Percentiles rank a stretch among this genome's conserved stretches.
phyloP scores from a whole-genome alignment of 2,888 invertebrate genomes.

The Leptopilina syphax region DNA sequence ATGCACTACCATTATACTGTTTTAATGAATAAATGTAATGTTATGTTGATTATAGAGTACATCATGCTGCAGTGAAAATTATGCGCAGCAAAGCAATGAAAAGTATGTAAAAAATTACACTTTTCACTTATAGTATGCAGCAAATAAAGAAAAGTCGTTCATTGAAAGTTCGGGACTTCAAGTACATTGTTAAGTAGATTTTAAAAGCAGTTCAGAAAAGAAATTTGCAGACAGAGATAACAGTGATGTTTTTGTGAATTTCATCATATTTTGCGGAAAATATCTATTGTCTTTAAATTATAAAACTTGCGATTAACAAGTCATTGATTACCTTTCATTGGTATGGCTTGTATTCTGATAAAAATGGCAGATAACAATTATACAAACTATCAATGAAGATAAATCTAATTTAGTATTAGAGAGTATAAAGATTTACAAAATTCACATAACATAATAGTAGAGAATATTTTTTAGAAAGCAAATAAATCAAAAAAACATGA shows the following conservation, averaged over 20 bases:
- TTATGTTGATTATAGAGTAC: too few relatives aligned
- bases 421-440: not conserved
- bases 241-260: not conserved
- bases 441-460: not conserved
- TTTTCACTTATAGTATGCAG: too few relatives aligned
- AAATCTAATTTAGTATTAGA: not conserved
- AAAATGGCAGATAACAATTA: conserved; percentile 4
- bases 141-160: too few relatives aligned
- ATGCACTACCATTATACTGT: too few relatives aligned
- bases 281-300: not conserved
- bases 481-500: not conserved
- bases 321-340: conserved; percentile 4
- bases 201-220: too few relatives aligned
- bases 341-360: not conserved
- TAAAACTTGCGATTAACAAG: not conserved
- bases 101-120: too few relatives aligned
- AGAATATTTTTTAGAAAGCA: not conserved
- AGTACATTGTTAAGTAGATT: too few relatives aligned
- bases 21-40: too few relatives aligned
- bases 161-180: too few relatives aligned
- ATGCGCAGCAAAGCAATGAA: too few relatives aligned
- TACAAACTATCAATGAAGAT: not conserved
- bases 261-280: not conserved
- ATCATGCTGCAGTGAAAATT: too few relatives aligned
- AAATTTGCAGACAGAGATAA: too few relatives aligned